Conservation (phyloP, 2,113 vertebrate species). For the Cacatua alba region DNA sequence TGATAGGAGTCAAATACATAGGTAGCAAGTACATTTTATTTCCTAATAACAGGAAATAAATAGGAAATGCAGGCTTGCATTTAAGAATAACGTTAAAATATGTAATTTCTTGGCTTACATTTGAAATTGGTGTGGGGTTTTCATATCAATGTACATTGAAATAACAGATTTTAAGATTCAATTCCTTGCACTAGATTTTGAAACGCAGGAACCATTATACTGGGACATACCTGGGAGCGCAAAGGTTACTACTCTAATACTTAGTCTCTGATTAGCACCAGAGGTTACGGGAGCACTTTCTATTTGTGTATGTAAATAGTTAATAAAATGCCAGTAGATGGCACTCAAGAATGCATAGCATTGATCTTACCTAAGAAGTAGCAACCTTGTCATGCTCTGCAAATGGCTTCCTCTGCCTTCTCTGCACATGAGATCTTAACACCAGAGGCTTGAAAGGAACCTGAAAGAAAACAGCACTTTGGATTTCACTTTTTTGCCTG, state of each 20-base stretch:
- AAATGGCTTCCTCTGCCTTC: constrained; percentile 22
- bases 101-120: neutral
- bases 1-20: neutral
- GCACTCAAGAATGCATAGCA: constrained; percentile 23
- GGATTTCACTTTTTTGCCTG: neutral
- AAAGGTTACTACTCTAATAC: neutral
- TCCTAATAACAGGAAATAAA: neutral
- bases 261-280: neutral
- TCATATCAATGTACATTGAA: neutral
- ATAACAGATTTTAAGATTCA: neutral
- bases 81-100: neutral
- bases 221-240: neutral
- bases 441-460: neutral
- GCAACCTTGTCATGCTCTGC: neutral
- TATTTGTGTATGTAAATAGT: neutral
- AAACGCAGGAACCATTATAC: neutral
- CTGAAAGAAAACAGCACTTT: neutral
- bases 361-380: neutral
- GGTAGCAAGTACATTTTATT: neutral
- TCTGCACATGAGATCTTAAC: neutral
- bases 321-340: constrained; percentile 48
- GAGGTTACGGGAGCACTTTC: neutral
- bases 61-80: neutral
- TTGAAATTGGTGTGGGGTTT: neutral
- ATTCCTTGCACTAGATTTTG: neutral